Evolutionary conservation across 2,888 invertebrate species (phyloP), one percentile per base, ranked within the genome.

Genomic region (Orchesellides sinensis): DNA sequence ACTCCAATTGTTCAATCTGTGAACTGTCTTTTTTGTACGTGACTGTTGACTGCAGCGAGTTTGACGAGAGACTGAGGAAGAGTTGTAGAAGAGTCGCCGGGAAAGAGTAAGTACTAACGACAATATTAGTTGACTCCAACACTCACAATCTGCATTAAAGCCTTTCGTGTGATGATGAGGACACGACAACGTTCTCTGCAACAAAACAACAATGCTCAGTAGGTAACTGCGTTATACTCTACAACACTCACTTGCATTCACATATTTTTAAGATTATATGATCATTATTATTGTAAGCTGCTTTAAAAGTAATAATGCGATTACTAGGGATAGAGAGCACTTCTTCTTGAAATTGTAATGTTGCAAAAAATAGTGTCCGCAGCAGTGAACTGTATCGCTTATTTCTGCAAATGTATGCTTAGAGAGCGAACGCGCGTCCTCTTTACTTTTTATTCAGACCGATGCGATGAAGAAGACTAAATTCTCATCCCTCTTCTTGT

Each of bases 31-130:
- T 40, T 40, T 40, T 40, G 68, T 77, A 77, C 77, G 77, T 77
- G 77, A 77, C 77, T 77, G 77, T 77, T 77, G 77, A 77, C 77
- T 77, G 77, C 77, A 68, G 77, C 77, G 77, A 66, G 77, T 59
- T 77, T 77, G 77, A 56, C 66, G 77, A 77, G 68, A 77, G 77
- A 77, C 77, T 77, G 77, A 77, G 77, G 77, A 77, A 77, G 77
- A 77, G 77, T 77, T 59, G 77, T 32, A 47, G 59, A 59, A 59
- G 68, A 77, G 77, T 77, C 77, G 77, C 77, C 77, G 77, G 77
- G 77, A 77, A 77, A 77, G 77, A 77, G 77, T 77, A 65, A 65
- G 74, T 77, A 68, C 68, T 75, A 61, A 45, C 66, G 66, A 75
- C 66, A 75, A 75, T 75, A 54, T 40, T 75, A 66, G 61, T 17